These are phyloP conservation scores for Kryptopterus vitreolus DNA, from an alignment of 2,797 vertebrate genomes.

Conservation along the genomic window DNA sequence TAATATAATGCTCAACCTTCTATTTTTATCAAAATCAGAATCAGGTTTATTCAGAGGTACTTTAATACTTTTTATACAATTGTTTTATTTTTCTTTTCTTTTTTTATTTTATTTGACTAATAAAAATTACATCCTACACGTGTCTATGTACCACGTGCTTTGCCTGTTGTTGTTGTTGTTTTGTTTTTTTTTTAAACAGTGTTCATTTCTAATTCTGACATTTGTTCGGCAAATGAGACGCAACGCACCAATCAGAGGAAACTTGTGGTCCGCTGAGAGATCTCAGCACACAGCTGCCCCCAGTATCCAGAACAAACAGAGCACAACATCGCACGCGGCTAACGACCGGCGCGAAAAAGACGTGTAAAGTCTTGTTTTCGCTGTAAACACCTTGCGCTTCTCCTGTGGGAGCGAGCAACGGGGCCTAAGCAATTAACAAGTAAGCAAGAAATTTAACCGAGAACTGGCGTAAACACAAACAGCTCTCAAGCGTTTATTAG, in stretches of 20 bases:
- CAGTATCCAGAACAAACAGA: slow-evolving; percentile 37
- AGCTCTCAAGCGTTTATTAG: slow-evolving; percentile 35
- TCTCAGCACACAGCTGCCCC: slow-evolving; percentile 28
- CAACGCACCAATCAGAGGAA: slow-evolving; percentile 24
- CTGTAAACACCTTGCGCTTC: slow-evolving; percentile 52
- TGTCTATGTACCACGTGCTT: background rate
- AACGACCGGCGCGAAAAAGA: slow-evolving; percentile 36
- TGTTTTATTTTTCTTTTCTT: no score
- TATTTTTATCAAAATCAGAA: no score
- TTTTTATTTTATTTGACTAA: no score
- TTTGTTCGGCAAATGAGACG: slow-evolving; percentile 15
- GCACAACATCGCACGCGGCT: slow-evolving; percentile 33
- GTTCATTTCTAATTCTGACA: background rate
- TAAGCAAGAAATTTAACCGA: slow-evolving; percentile 47
- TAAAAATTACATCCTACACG: no score
- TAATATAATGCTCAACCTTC: no score
- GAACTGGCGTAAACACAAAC: slow-evolving; percentile 44
- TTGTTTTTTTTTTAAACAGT: background rate
- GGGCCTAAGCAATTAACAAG: slow-evolving; percentile 58
- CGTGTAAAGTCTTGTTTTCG: slow-evolving; percentile 50
- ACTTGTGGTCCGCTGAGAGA: slow-evolving; percentile 9
- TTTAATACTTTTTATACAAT: no score
- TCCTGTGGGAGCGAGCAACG: slow-evolving; percentile 37
- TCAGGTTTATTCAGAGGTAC: no score
- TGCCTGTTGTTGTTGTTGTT: no score